Percentiles rank a stretch among this genome's conserved stretches.
Evolutionary conservation across 2,113 vertebrate genomes (phyloP).

Genomic region (Pogona vitticeps): DNA sequence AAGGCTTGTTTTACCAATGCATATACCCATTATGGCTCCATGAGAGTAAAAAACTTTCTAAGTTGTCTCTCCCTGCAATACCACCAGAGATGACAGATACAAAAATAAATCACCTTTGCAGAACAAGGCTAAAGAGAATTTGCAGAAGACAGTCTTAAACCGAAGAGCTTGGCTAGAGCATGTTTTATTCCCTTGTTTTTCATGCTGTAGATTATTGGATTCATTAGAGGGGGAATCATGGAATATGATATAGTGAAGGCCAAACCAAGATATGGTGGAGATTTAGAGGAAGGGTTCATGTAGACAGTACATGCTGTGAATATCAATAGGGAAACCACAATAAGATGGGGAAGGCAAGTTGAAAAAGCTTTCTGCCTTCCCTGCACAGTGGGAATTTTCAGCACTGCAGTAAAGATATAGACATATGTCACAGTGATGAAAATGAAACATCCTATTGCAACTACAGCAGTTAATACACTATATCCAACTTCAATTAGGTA

Average conservation of each 20-base stretch:
- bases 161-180: background rate
- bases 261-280: background rate
- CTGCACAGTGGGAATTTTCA: background rate
- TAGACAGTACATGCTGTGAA: background rate
- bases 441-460: background rate
- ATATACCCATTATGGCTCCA: no score
- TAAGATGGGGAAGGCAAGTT: no score
- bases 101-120: no score
- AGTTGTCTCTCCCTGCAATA: no score
- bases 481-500: background rate
- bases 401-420: background rate
- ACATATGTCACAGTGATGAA: background rate
- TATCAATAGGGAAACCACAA: background rate
- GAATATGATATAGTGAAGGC: background rate
- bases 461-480: no score
- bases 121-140: no score
- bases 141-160: background rate
- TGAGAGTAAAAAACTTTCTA: no score
- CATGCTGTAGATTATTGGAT: background rate
- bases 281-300: background rate
- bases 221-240: background rate
- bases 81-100: no score
- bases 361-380: no score
- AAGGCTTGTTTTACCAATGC: no score
- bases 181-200: background rate